These are phyloP conservation scores for Barnardius zonarius DNA, from an alignment of 2,113 vertebrate species.

Conservation along the genomic window DNA sequence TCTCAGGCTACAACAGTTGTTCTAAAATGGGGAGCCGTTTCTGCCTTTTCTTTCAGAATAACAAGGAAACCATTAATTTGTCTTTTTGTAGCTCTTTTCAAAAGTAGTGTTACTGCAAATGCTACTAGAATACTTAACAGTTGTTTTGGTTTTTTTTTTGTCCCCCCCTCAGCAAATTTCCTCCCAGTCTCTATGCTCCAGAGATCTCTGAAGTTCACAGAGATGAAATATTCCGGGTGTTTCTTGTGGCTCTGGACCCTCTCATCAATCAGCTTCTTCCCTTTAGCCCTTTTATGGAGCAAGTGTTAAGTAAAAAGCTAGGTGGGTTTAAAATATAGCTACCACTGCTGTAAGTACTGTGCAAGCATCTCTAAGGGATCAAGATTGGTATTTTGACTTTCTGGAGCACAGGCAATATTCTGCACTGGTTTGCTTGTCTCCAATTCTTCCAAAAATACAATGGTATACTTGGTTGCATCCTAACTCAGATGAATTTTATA, in stretches of 20 bases:
- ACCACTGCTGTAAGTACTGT: not conserved
- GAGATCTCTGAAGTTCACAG: constrained; percentile 67
- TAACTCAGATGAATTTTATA: not conserved
- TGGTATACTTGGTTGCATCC: not conserved
- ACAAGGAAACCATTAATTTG: not conserved
- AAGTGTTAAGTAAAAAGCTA: constrained; percentile 74
- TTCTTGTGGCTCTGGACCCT: constrained; percentile 83
- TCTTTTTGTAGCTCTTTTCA: not conserved
- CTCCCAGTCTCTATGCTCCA: constrained; percentile 81
- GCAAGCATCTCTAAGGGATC: not conserved
- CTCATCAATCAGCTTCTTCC: constrained; percentile 84
- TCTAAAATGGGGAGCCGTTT: not conserved
- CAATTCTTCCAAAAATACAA: not conserved
- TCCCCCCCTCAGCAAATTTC: constrained; percentile 79
- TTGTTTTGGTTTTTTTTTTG: not conserved
- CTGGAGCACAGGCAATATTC: not conserved
- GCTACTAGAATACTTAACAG: not conserved
- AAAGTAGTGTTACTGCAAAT: not conserved
- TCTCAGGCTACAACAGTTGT: not conserved
- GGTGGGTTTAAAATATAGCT: constrained; percentile 70
- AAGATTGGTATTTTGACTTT: not conserved
- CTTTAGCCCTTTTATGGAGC: constrained; percentile 80
- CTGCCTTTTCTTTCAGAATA: not conserved
- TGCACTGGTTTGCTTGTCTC: not conserved
- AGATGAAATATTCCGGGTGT: constrained; percentile 81